Evolutionary conservation across 2,113 vertebrate genomes (phyloP), one percentile per base, ranked within the genome.

Genomic region (Smithornis capensis): DNA sequence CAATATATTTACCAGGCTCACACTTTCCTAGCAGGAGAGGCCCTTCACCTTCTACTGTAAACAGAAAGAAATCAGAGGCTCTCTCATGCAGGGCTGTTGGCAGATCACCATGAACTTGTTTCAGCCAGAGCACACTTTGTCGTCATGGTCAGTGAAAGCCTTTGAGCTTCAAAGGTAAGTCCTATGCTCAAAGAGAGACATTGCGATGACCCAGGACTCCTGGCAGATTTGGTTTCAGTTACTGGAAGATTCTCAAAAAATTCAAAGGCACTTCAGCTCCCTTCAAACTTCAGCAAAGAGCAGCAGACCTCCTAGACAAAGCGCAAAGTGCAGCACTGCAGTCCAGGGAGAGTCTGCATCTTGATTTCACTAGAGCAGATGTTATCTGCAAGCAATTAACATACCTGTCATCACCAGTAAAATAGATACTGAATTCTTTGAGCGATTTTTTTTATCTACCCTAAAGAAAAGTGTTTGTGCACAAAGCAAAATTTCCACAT

Each of bases 101-200:
- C 97, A 96, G 97, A 97, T 97, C 95, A 97, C 97, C 97, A 95
- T 98, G 97, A 98, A 98, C 97, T 97, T 98, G 97, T 98, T 98
- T 97, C 82, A 95, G 94, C 97, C 96, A 71, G 96, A 97, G 95
- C 98, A 98, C 98, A 98, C 98, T 97, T 96, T 35, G 37, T 97
- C 97, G 98, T 98, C 98, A 98, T 98, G 99, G 98, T 99, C 98
- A 98, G 97, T 98, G 98, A 97, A 98, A 98, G 97, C 96, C 97
- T 98, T 97, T 56, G 88, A 97, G 95, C 97, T 96, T 97, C 97
- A 98, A 98, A 98, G 98, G 97, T 98, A 94, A 98, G 98, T 98
- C 98, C 97, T 97, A 97, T 96, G 97, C 98, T 98, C 98, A 98
- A 98, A 98, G 98, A 97, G 97, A 98, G 98, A 98, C 98, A 98